Conservation (phyloP, 2,113 vertebrate genomes). For the Leptobrachium leishanense region DNA sequence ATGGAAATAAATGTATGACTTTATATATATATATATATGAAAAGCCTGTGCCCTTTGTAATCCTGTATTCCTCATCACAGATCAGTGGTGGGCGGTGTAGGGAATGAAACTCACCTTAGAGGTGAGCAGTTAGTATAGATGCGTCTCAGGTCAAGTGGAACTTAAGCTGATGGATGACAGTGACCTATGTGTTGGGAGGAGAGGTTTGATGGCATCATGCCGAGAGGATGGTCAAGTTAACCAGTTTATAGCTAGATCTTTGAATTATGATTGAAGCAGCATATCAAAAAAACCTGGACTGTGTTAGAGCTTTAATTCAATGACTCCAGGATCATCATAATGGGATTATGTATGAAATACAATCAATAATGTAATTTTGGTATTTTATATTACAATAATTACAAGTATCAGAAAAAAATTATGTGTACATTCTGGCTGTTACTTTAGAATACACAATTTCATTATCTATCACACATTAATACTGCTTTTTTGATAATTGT, state of each 20-base stretch:
- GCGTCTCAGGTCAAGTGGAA: not conserved
- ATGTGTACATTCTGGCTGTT: no score
- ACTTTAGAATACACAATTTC: no score
- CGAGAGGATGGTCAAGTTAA: slow-evolving; percentile 3
- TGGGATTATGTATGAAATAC: no score
- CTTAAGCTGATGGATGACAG: slow-evolving; percentile 21
- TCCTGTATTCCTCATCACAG: slow-evolving; percentile 12
- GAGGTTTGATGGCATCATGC: slow-evolving; percentile 6
- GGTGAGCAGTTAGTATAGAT: not conserved
- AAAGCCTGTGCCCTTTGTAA: slow-evolving; percentile 31
- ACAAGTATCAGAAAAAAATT: no score
- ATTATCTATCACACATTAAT: no score
- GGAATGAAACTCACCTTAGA: slow-evolving; percentile 16
- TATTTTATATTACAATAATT: no score
- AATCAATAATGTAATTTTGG: no score
- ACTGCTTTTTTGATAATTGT: no score
- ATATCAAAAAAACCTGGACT: not conserved
- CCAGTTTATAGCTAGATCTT: not conserved
- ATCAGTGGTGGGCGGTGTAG: slow-evolving; percentile 37
- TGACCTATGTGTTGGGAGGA: slow-evolving; percentile 32
- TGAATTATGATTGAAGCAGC: not conserved
- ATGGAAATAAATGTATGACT: not conserved
- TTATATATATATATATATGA: not conserved
- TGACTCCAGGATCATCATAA: no score
- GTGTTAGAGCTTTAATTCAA: no score